Conservation (phyloP, 2,797 vertebrate genomes). For the Sphenodon punctatus region DNA sequence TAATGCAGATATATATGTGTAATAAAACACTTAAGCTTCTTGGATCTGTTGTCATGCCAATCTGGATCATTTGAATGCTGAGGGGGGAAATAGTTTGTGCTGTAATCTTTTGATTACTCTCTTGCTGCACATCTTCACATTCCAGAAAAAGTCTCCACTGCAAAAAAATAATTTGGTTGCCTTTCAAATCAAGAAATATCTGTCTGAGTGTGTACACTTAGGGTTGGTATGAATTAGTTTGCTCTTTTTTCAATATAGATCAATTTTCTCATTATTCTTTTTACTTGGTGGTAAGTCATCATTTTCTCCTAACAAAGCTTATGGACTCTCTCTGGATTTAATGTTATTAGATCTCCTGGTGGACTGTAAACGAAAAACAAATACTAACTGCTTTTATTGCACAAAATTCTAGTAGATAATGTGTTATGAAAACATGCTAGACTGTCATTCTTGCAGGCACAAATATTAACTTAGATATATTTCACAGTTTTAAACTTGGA, state of each 20-base stretch:
- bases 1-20: background rate
- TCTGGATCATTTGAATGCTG: background rate
- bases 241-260: background rate
- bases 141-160: background rate
- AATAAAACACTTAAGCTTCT: accelerated
- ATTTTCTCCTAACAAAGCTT: background rate
- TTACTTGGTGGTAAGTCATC: conserved; percentile 19
- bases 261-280: background rate
- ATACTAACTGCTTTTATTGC: conserved; percentile 16
- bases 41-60: background rate
- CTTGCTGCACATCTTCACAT: background rate
- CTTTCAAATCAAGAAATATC: conserved; percentile 16
- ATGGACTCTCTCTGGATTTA: background rate
- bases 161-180: background rate
- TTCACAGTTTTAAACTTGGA: conserved; percentile 29
- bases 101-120: background rate
- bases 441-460: conserved; percentile 30
- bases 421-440: conserved; percentile 35
- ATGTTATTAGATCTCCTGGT: conserved; percentile 11
- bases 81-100: background rate
- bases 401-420: background rate
- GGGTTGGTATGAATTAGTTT: background rate
- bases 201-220: background rate
- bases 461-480: conserved; percentile 11
- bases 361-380: conserved; percentile 9